Base-by-base conservation (phyloP, 2,797 vertebrate genomes). In the Nannoperca obscura region DNA sequence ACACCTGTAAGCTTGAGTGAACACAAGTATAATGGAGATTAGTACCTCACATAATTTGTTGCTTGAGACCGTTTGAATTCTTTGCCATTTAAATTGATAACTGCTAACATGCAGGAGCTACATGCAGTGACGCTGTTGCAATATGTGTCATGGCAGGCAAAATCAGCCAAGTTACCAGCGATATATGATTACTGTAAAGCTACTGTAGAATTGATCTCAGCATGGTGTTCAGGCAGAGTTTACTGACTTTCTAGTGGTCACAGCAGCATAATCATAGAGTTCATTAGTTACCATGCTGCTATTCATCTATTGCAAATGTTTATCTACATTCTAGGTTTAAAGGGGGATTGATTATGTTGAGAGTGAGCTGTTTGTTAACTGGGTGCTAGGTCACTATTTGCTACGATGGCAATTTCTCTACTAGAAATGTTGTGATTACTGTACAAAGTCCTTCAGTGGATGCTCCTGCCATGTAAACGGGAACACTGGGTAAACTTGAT, bases 361-460 rank as follows among this genome's bases (percentile, higher is more conserved):
- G n/a, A 69, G n/a, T 30, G 40, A 74, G 13, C 42, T 32, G 44
- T 62, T 52, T 52, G 40, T 44, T 80, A 63, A 69, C 38, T 81
- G 52, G 40, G 12, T 65, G 36, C 34, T 13, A 50, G 17, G 36
- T 69, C 60, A 53, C 20, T 22, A 53, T 60, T 63, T 69, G 50
- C 19, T 58, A n/a, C 55, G 5, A 55, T 1, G n/a, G 7, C 15
- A 64, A 9, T 72, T 61, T 66, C 22, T 57, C 20, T 44, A 8
- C 7, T 19, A 1, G 27, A 34, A 58, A 65, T 38, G 10, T 19
- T 40, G 47, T 40, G n/a, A 36, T 36, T 57, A 20, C 55, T 46
- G 1, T 11, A 49, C 12, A 53, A 44, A 79, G 57, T 30, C 34
- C 0, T 24, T 62, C 12, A 50, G 14, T 47, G 49, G 20, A n/a